phyloP scores from a whole-genome alignment of 2,888 invertebrate species.

The Pyrgus malvae region DNA sequence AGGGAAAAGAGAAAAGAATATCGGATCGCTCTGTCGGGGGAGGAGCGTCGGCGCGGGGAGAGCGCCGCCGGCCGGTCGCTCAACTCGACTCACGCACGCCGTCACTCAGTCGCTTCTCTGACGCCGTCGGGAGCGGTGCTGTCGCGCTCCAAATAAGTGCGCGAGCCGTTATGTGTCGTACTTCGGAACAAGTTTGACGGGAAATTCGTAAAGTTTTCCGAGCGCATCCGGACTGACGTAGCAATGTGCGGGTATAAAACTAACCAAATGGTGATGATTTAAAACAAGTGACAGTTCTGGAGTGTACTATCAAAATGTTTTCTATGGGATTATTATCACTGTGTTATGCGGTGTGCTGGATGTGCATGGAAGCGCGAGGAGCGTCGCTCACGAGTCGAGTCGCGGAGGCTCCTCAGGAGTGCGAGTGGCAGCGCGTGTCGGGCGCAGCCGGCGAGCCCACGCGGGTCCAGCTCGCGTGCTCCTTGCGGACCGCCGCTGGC shows the following conservation, averaged over 20 bases:
- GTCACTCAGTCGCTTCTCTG: constrained; percentile 67
- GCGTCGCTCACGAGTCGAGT: constrained; percentile 76
- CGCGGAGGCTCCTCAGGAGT: constrained; percentile 86
- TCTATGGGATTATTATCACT: constrained; percentile 71
- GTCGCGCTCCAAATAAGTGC: constrained; percentile 47
- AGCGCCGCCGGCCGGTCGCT: constrained; percentile 68
- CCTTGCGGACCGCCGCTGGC: constrained; percentile 84
- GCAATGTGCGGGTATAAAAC: constrained; percentile 72
- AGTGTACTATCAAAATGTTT: constrained; percentile 76
- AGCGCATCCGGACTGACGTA: constrained; percentile 66
- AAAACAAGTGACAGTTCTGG: constrained; percentile 71
- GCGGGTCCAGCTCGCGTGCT: constrained; percentile 84
- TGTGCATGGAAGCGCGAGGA: constrained; percentile 62
- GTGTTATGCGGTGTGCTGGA: constrained; percentile 66
- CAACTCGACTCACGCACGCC: constrained; percentile 64
- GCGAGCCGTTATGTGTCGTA: constrained; percentile 76
- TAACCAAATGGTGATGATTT: constrained; percentile 70
- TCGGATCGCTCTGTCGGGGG: constrained; percentile 68
- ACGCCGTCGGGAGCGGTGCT: constrained; percentile 52
- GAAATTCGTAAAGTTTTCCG: constrained; percentile 78
- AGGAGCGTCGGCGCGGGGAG: constrained; percentile 75
- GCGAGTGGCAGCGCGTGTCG: constrained; percentile 85
- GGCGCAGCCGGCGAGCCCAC: constrained; percentile 78
- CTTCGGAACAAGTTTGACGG: constrained; percentile 81
- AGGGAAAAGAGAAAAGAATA: constrained; percentile 56